phyloP scores from a whole-genome alignment of 2,888 invertebrate genomes.

The Melinaea menophilus region DNA sequence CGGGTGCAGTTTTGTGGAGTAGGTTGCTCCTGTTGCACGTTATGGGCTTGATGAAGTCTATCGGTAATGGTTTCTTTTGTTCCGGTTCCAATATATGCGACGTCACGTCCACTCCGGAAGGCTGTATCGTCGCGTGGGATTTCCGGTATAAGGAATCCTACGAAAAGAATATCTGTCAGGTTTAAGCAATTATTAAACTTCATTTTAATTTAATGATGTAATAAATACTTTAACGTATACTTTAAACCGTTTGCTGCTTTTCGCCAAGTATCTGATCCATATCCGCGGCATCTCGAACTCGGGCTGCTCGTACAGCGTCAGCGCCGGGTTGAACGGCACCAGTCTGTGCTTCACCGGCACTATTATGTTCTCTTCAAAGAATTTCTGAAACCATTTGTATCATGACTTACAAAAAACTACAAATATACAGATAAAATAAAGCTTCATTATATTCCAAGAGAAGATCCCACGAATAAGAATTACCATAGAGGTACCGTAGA shows the following conservation, averaged over 20 bases:
- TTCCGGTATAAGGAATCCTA: constrained; percentile 35
- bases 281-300: constrained; percentile 58
- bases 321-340: constrained; percentile 52
- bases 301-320: constrained; percentile 64
- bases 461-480: too few species aligned
- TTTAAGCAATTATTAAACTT: too few species aligned
- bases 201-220: background rate
- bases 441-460: too few species aligned
- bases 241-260: constrained; percentile 52
- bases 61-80: constrained; percentile 48
- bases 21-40: constrained; percentile 29
- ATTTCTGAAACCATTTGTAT: constrained; percentile 45
- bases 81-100: constrained; percentile 22
- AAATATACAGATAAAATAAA: too few species aligned
- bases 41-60: constrained; percentile 47
- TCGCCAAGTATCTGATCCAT: constrained; percentile 59
- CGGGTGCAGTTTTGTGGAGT: constrained; percentile 19
- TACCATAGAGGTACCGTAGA: too few species aligned
- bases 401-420: background rate
- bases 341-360: constrained; percentile 51
- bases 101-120: constrained; percentile 45
- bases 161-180: background rate
- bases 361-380: constrained; percentile 44
- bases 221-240: constrained; percentile 39
- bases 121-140: constrained; percentile 28